These are phyloP conservation scores for Melipona bicolor DNA, from an alignment of 2,888 invertebrate genomes.

Conservation along the genomic window DNA sequence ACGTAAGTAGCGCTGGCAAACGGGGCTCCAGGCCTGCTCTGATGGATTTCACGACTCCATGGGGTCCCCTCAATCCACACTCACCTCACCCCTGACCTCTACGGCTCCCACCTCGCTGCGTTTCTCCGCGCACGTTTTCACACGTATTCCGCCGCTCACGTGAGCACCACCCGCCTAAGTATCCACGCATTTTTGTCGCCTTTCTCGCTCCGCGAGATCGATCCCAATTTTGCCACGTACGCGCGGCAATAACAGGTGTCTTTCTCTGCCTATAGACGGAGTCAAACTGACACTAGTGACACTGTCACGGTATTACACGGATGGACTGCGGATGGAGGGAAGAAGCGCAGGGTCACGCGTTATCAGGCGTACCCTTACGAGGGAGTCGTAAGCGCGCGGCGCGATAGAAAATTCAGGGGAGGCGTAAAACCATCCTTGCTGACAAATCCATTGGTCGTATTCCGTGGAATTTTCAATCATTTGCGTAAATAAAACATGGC, in stretches of 20 bases:
- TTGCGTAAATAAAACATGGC: slow-evolving; percentile 79
- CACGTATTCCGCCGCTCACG: slow-evolving; percentile 54
- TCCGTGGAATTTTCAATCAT: slow-evolving; percentile 81
- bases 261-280: too few species aligned
- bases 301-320: slow-evolving; percentile 17
- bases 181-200: slow-evolving; percentile 53
- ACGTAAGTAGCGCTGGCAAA: slow-evolving; percentile 79
- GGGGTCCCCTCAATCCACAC: slow-evolving; percentile 81
- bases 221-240: not conserved
- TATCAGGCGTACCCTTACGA: slow-evolving; percentile 33
- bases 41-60: slow-evolving; percentile 82
- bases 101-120: slow-evolving; percentile 57
- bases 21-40: slow-evolving; percentile 78
- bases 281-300: too few species aligned
- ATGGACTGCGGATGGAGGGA: slow-evolving; percentile 35
- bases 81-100: slow-evolving; percentile 70
- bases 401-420: slow-evolving; percentile 72
- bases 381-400: slow-evolving; percentile 8
- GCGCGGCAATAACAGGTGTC: too few species aligned
- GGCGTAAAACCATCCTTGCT: slow-evolving; percentile 78
- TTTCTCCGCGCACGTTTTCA: slow-evolving; percentile 65
- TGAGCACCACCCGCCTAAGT: slow-evolving; percentile 54
- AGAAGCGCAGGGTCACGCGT: slow-evolving; percentile 30
- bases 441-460: slow-evolving; percentile 81
- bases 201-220: not conserved